Percentiles rank a stretch among this genome's conserved stretches.
Conservation (phyloP, 1,140 invertebrate species). For the Paraescarpia echinospica region DNA sequence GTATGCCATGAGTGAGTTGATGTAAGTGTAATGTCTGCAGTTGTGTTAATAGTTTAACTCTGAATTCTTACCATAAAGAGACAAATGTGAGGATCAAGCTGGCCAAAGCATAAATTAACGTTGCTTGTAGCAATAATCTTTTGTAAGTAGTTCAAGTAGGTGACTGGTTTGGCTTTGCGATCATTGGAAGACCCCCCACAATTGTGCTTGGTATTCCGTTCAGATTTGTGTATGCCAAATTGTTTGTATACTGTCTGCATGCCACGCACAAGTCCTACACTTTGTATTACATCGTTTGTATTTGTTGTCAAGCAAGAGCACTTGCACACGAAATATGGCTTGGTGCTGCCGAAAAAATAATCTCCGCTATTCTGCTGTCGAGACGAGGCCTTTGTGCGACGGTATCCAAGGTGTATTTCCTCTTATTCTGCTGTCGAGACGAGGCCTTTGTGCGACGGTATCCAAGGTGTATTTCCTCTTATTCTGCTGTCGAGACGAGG, state of each 20-base stretch:
- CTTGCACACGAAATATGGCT: not conserved
- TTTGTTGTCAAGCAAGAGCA: conserved; percentile 33
- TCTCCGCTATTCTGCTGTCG: not conserved
- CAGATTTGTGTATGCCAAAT: not conserved
- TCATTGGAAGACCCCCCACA: not conserved
- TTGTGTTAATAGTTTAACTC: too few relatives aligned
- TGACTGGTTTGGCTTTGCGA: not conserved
- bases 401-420: not conserved
- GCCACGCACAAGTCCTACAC: not conserved
- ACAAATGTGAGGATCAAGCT: too few relatives aligned
- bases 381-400: not conserved
- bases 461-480: not conserved
- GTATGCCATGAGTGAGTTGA: not conserved
- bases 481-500: not conserved
- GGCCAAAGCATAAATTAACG: too few relatives aligned
- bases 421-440: not conserved
- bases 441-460: not conserved
- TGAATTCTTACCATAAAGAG: too few relatives aligned
- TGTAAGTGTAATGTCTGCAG: too few relatives aligned
- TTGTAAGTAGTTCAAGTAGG: not conserved
- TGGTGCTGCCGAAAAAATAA: not conserved
- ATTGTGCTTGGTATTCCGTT: not conserved
- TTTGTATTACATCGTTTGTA: not conserved
- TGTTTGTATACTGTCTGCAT: not conserved
- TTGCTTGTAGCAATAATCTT: too few relatives aligned